These are phyloP conservation scores for Vireo griseus DNA, from an alignment of 2,797 vertebrate genomes.

Conservation along the genomic window DNA sequence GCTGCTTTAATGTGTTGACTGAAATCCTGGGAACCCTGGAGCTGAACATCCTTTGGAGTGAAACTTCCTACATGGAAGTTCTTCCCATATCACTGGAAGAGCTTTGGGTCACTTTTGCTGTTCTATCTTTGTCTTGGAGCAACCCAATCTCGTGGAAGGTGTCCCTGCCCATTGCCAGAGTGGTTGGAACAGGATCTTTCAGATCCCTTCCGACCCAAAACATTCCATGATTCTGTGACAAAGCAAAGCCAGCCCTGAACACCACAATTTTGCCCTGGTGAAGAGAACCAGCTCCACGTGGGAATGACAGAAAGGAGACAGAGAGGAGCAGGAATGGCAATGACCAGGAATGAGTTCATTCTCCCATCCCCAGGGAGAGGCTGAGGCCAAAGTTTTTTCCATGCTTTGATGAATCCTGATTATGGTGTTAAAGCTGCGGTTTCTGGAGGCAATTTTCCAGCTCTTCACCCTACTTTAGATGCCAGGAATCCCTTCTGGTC, in stretches of 20 bases:
- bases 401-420: background rate
- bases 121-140: background rate
- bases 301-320: background rate
- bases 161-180: background rate
- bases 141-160: rapidly evolving
- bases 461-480: background rate
- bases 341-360: background rate
- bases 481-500: background rate
- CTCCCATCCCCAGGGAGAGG: background rate
- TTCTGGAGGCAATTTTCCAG: background rate
- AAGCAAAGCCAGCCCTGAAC: background rate
- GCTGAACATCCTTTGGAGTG: background rate
- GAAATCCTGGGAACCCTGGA: background rate
- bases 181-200: background rate
- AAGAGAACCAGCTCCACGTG: background rate
- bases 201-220: background rate
- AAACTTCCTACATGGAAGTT: background rate
- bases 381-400: background rate
- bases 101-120: background rate
- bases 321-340: background rate
- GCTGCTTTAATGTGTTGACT: background rate
- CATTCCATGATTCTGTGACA: background rate
- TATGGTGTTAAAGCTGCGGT: background rate
- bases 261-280: background rate
- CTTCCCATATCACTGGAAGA: background rate